Percentiles rank a stretch among this genome's conserved stretches.
Conservation (phyloP, 1,140 invertebrate genomes). For the Scaptomyza hsui region DNA sequence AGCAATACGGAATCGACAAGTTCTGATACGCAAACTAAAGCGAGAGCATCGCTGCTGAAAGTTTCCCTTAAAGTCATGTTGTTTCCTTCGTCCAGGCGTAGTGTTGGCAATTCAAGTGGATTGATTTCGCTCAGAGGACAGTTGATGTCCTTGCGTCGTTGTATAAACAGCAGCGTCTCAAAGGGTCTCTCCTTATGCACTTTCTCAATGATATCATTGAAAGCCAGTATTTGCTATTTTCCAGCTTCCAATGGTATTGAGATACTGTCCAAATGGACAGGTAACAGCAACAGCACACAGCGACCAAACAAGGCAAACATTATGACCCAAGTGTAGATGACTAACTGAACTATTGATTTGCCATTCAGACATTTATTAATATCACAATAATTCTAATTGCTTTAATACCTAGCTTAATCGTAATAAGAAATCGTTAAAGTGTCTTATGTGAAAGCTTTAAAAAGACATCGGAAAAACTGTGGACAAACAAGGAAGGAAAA, state of each 20-base stretch:
- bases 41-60: conserved; percentile 17
- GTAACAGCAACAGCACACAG: background rate
- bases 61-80: background rate
- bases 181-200: background rate
- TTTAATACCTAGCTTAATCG: background rate
- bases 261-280: background rate
- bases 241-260: background rate
- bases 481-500: too few species aligned
- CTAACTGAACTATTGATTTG: conserved; percentile 13
- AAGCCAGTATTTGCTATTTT: background rate
- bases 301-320: conserved; percentile 11
- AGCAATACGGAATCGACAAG: background rate
- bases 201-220: conserved; percentile 5
- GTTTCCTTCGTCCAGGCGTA: background rate
- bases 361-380: too few species aligned
- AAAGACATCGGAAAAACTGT: too few species aligned
- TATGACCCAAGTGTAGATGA: background rate
- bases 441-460: too few species aligned
- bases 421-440: too few species aligned
- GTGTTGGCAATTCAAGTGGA: background rate
- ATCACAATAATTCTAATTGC: background rate
- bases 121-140: conserved; percentile 18
- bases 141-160: background rate
- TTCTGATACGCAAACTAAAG: conserved; percentile 34
- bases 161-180: conserved; percentile 5